Evolutionary conservation across 2,797 vertebrate species (phyloP).

Genomic region (Sebastes diploproa): DNA sequence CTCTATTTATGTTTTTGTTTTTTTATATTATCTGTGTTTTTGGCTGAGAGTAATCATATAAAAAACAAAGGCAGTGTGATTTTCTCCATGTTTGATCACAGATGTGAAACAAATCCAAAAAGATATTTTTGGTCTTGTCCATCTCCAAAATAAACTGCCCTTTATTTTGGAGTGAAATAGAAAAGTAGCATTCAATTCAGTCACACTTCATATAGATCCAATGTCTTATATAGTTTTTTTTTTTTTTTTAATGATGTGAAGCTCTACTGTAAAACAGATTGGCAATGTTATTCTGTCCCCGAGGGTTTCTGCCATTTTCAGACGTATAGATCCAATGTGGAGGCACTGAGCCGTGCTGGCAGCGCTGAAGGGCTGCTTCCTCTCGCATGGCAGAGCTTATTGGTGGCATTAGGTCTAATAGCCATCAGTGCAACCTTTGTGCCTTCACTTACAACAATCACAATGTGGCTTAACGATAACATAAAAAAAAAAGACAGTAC

Average conservation of each 20-base stretch:
- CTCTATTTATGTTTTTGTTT: neutral
- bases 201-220: slow-evolving; percentile 43
- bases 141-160: neutral
- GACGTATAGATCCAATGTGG: slow-evolving; percentile 64
- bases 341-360: slow-evolving; percentile 67
- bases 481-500: slow-evolving; percentile 61
- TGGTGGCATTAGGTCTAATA: slow-evolving; percentile 75
- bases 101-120: slow-evolving; percentile 6
- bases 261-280: slow-evolving; percentile 62
- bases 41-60: neutral
- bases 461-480: slow-evolving; percentile 61
- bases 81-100: neutral
- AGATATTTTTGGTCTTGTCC: neutral
- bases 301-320: slow-evolving; percentile 63
- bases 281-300: slow-evolving; percentile 63
- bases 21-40: neutral
- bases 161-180: slow-evolving; percentile 21
- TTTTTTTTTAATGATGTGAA: slow-evolving; percentile 44
- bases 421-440: slow-evolving; percentile 70
- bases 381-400: slow-evolving; percentile 78
- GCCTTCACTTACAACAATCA: slow-evolving; percentile 70
- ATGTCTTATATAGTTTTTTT: slow-evolving; percentile 18
- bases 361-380: slow-evolving; percentile 68
- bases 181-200: slow-evolving; percentile 31
- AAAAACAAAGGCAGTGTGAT: neutral